These are phyloP conservation scores for Alsophila aescularia DNA, from an alignment of 2,888 invertebrate species.

Conservation along the genomic window DNA sequence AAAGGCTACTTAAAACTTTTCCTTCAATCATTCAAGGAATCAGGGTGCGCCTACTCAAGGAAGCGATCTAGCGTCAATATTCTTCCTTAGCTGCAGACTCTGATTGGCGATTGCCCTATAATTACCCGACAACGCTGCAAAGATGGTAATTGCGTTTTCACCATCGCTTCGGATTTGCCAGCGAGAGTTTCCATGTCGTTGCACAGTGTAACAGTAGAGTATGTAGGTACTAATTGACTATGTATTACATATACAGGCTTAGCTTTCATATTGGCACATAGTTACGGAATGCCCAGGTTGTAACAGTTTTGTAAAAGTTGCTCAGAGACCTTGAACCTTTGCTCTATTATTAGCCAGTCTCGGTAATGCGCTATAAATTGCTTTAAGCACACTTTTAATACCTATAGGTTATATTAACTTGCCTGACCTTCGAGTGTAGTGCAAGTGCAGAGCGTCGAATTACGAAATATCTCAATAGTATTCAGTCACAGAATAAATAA, in stretches of 20 bases:
- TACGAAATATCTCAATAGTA: no score
- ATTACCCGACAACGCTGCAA: constrained; percentile 23
- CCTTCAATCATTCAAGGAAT: neutral
- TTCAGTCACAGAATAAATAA: no score
- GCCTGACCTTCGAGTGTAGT: no score
- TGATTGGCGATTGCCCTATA: constrained; percentile 17
- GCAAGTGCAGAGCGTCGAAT: no score
- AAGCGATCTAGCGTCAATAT: constrained; percentile 1
- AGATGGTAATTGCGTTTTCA: constrained; percentile 62
- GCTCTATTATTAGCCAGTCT: neutral
- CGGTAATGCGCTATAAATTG: neutral
- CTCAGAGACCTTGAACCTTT: constrained; percentile 13
- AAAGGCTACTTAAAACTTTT: no score
- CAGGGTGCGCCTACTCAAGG: neutral
- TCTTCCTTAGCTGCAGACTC: constrained; percentile 5
- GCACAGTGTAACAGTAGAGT: constrained; percentile 50
- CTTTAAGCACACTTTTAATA: no score
- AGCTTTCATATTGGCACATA: constrained; percentile 45
- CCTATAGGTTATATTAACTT: no score
- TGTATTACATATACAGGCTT: constrained; percentile 38
- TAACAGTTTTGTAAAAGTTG: constrained; percentile 26
- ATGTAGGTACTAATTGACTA: constrained; percentile 45
- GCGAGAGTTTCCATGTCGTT: constrained; percentile 66
- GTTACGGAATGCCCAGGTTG: constrained; percentile 23
- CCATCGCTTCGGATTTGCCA: constrained; percentile 53